Percentiles rank a stretch among this genome's conserved stretches.
phyloP scores from a whole-genome alignment of 2,113 vertebrate genomes.

The Forbesichthys papilliferus region DNA sequence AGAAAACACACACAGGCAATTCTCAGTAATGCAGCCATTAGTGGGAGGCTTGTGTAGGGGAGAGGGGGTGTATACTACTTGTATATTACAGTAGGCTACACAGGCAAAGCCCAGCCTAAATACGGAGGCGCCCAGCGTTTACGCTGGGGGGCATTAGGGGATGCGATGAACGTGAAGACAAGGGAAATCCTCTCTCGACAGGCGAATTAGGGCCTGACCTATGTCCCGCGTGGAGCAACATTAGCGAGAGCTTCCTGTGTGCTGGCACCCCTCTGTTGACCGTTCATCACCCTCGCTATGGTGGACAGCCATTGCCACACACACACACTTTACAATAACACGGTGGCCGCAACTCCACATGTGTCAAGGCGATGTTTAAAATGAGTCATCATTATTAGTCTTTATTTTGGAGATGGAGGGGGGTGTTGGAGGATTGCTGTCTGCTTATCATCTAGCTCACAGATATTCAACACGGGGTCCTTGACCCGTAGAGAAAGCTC shows the following conservation, averaged over 20 bases:
- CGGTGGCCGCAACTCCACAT: slow-evolving; percentile 78
- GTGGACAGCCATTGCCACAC: slow-evolving; percentile 81
- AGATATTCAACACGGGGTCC: too few species aligned
- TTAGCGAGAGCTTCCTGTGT: slow-evolving; percentile 83
- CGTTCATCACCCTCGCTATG: slow-evolving; percentile 83
- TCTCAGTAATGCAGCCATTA: slow-evolving; percentile 61
- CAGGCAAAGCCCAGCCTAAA: slow-evolving; percentile 66
- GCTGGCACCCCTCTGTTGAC: slow-evolving; percentile 82
- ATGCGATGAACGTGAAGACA: slow-evolving; percentile 65
- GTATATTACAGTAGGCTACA: slow-evolving; percentile 66
- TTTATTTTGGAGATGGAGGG: slow-evolving; percentile 76
- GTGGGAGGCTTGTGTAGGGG: slow-evolving; percentile 28
- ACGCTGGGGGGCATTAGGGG: slow-evolving; percentile 62
- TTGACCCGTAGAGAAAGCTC: neutral
- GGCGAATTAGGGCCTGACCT: slow-evolving; percentile 87
- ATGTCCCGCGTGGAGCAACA: slow-evolving; percentile 81
- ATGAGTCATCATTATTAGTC: slow-evolving; percentile 89
- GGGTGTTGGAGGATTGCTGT: slow-evolving; percentile 64
- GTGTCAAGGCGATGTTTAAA: slow-evolving; percentile 91
- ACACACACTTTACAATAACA: slow-evolving; percentile 70
- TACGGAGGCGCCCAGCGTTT: slow-evolving; percentile 69
- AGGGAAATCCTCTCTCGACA: slow-evolving; percentile 75
- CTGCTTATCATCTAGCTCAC: slow-evolving; percentile 88
- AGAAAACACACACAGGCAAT: slow-evolving; percentile 59
- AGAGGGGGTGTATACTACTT: slow-evolving; percentile 57